phyloP scores from a whole-genome alignment of 2,113 vertebrate genomes.

The Sebastes fasciatus region DNA sequence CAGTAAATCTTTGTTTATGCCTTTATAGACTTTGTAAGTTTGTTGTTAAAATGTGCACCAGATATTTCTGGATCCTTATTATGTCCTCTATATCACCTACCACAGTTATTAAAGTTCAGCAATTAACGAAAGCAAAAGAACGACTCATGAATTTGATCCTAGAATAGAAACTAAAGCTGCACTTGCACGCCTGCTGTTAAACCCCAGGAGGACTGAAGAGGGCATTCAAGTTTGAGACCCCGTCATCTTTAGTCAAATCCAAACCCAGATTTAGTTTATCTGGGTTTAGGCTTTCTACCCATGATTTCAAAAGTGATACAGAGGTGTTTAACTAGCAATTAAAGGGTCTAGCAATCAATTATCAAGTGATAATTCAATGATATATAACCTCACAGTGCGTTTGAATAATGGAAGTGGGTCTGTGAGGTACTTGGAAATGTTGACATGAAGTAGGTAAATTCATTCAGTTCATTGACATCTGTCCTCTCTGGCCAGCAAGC shows the following conservation, averaged over 20 bases:
- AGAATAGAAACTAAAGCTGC: not conserved
- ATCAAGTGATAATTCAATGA: not conserved
- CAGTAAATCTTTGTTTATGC: too few relatives aligned
- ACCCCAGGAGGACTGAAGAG: not conserved
- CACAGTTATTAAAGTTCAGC: not conserved
- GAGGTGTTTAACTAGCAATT: not conserved
- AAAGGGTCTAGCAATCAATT: not conserved
- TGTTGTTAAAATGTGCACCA: too few relatives aligned
- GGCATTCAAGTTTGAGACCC: not conserved
- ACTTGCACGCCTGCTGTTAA: not conserved
- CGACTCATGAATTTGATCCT: not conserved
- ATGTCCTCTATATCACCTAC: too few relatives aligned
- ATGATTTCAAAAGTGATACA: too few relatives aligned
- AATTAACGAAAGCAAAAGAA: not conserved
- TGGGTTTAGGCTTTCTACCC: not conserved
- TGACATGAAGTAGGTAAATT: not conserved
- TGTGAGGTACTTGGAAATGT: not conserved
- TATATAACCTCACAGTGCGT: not conserved
- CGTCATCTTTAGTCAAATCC: not conserved
- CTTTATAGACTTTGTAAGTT: too few relatives aligned
- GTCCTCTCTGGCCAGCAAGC: constrained; percentile 57
- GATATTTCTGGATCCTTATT: too few relatives aligned
- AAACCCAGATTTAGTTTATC: not conserved
- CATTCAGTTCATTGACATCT: constrained; percentile 41
- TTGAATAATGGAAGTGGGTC: not conserved